These are phyloP conservation scores for Pseudorasbora parva DNA, from an alignment of 2,113 vertebrate species.

Conservation along the genomic window DNA sequence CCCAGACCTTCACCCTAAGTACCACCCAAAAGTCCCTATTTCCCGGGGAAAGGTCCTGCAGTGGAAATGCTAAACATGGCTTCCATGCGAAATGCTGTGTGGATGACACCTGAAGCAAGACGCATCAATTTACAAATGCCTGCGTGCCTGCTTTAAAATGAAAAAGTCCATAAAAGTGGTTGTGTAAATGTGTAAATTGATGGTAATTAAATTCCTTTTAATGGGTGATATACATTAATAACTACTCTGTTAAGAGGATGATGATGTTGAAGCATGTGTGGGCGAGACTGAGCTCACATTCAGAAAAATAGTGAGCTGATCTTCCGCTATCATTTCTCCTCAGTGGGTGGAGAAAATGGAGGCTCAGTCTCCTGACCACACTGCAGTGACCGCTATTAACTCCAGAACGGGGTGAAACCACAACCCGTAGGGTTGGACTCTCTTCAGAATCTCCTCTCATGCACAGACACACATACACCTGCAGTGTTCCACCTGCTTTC, in stretches of 20 bases:
- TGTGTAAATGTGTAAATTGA: too few species aligned
- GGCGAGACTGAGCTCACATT: constrained; percentile 28
- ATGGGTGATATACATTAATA: neutral
- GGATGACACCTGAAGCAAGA: too few species aligned
- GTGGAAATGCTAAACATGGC: too few species aligned
- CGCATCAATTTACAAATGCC: too few species aligned
- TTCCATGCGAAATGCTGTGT: too few species aligned
- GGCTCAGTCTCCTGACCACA: constrained; percentile 47
- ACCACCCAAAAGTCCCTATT: too few species aligned
- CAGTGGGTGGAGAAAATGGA: constrained; percentile 45
- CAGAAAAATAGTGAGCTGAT: constrained; percentile 22
- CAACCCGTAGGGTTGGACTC: constrained; percentile 38
- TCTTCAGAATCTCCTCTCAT: constrained; percentile 5
- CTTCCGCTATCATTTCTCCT: constrained; percentile 24
- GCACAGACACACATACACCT: neutral
- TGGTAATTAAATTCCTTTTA: neutral
- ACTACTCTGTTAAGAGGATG: neutral
- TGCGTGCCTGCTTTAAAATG: too few species aligned
- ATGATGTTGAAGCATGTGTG: constrained; percentile 17
- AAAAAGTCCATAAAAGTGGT: too few species aligned
- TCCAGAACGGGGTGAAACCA: constrained; percentile 53
- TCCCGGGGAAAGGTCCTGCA: too few species aligned
- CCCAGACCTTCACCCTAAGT: too few species aligned
- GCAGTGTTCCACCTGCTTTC: neutral
- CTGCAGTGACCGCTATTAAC: constrained; percentile 58